Evolutionary conservation across 2,797 vertebrate genomes (phyloP).

Genomic region (Yasuhikotakia modesta): DNA sequence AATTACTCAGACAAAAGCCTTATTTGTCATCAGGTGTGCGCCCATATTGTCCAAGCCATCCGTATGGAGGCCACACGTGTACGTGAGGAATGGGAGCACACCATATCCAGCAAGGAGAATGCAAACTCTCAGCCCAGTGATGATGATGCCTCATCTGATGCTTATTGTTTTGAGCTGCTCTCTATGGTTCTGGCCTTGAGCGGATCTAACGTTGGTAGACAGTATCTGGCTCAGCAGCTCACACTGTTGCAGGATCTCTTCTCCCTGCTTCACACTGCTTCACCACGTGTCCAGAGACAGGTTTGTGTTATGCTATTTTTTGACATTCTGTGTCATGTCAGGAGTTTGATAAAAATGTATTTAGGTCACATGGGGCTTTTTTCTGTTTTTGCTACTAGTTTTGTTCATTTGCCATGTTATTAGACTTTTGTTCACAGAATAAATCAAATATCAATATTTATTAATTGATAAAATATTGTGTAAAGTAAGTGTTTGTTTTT

Average conservation of each 20-base stretch:
- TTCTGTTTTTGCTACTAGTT: too few relatives aligned
- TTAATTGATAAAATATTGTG: too few relatives aligned
- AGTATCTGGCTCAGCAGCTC: slow-evolving; percentile 96
- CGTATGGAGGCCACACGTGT: slow-evolving; percentile 98
- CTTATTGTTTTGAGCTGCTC: slow-evolving; percentile 97
- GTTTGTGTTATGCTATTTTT: slow-evolving; percentile 65
- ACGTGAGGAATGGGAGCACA: slow-evolving; percentile 98
- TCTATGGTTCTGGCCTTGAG: slow-evolving; percentile 98
- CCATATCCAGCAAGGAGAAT: slow-evolving; percentile 98
- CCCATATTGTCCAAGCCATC: slow-evolving; percentile 98
- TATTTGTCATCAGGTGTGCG: slow-evolving; percentile 83
- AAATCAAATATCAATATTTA: too few relatives aligned
- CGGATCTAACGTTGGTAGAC: slow-evolving; percentile 95
- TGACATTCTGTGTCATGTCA: too few relatives aligned
- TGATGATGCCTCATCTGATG: slow-evolving; percentile 94
- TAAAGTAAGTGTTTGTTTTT: too few relatives aligned
- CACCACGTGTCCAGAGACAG: slow-evolving; percentile 97
- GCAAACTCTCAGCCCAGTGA: slow-evolving; percentile 97
- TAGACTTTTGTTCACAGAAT: too few relatives aligned
- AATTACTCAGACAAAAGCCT: too few relatives aligned
- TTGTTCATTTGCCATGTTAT: too few relatives aligned
- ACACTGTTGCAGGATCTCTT: slow-evolving; percentile 98
- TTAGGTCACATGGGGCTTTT: too few relatives aligned
- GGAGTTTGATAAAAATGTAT: too few relatives aligned
- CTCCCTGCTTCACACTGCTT: slow-evolving; percentile 94